These are phyloP conservation scores for Salvelinus fontinalis DNA, from an alignment of 2,113 vertebrate species.

Conservation along the genomic window DNA sequence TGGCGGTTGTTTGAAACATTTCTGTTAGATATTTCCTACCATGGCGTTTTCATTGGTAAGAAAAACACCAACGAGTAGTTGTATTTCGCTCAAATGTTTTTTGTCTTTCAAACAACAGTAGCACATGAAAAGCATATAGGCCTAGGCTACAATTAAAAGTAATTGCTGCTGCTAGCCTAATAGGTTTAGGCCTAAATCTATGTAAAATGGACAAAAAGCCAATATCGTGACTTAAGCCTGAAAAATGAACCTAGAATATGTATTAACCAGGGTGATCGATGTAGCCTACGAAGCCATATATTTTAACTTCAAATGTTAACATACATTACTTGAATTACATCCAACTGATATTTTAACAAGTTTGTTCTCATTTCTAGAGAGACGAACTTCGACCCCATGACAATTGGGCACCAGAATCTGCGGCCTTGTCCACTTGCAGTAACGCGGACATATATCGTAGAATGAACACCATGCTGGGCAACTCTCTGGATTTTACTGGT, in stretches of 20 bases:
- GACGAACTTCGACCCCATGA: slow-evolving; percentile 83
- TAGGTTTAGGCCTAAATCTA: too few species aligned
- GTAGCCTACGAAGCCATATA: neutral
- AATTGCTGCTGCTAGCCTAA: too few species aligned
- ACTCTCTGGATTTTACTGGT: slow-evolving; percentile 91
- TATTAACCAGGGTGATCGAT: neutral
- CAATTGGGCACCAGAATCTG: slow-evolving; percentile 82
- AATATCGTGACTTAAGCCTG: neutral
- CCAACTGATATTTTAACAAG: neutral
- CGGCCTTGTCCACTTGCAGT: slow-evolving; percentile 92
- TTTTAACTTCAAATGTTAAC: too few species aligned
- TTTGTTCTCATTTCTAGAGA: slow-evolving; percentile 70
- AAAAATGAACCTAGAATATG: neutral
- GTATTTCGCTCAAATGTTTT: neutral
- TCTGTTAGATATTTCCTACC: slow-evolving; percentile 36
- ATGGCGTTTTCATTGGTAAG: slow-evolving; percentile 83
- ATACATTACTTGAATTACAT: neutral
- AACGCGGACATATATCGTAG: slow-evolving; percentile 92
- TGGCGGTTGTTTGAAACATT: slow-evolving; percentile 43
- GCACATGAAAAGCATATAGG: neutral
- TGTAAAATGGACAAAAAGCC: neutral
- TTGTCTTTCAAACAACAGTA: neutral
- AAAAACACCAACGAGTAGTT: neutral
- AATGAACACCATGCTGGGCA: slow-evolving; percentile 96
- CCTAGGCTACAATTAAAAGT: neutral